Evolutionary conservation across 1,140 invertebrate species (phyloP).

Genomic region (Delia radicum): DNA sequence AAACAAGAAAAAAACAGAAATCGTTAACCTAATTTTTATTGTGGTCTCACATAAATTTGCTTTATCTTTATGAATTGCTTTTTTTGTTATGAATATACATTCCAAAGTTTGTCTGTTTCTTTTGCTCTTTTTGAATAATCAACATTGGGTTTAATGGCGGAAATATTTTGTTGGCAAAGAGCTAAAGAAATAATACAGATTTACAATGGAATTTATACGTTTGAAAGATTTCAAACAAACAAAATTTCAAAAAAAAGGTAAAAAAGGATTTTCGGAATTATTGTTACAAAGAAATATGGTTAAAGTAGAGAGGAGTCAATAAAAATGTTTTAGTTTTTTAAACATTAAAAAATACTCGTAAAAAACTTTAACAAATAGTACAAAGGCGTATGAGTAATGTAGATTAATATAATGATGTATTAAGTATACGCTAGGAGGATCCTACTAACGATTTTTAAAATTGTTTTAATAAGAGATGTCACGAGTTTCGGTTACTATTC

Average conservation of each 20-base stretch:
- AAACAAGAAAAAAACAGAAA: background rate
- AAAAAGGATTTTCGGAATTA: background rate
- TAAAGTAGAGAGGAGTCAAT: too few species aligned
- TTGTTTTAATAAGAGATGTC: too few species aligned
- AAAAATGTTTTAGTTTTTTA: too few species aligned
- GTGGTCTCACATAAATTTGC: conserved; percentile 17
- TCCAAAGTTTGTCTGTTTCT: background rate
- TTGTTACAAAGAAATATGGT: background rate
- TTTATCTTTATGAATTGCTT: conserved; percentile 17
- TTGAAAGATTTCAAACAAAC: background rate
- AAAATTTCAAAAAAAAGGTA: too few species aligned
- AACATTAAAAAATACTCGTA: too few species aligned
- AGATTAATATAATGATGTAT: too few species aligned
- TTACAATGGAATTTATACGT: background rate
- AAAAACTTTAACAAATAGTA: too few species aligned
- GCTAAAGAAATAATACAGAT: background rate
- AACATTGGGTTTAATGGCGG: background rate
- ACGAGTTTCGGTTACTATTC: too few species aligned
- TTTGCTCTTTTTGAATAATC: conserved; percentile 1
- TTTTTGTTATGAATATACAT: background rate
- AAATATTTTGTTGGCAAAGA: conserved; percentile 4
- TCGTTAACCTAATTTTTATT: conserved; percentile 20
- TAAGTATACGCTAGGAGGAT: too few species aligned
- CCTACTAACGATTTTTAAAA: too few species aligned
- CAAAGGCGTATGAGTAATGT: too few species aligned